These are phyloP conservation scores for Rhagium mordax DNA, from an alignment of 2,888 invertebrate species.

Conservation along the genomic window DNA sequence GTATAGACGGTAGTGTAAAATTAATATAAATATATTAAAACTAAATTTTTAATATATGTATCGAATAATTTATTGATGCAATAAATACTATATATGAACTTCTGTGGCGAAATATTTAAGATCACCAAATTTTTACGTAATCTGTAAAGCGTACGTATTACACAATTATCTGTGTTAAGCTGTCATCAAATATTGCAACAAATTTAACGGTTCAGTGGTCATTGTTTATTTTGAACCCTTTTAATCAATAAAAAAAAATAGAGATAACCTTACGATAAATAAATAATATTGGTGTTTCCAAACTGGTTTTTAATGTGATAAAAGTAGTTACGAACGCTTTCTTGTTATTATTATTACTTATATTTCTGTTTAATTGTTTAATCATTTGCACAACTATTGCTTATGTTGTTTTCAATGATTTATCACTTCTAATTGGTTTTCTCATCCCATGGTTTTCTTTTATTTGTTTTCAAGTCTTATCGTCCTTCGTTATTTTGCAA, in stretches of 20 bases:
- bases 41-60: no score
- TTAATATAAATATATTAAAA: no score
- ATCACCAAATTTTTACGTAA: no score
- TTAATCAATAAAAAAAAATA: no score
- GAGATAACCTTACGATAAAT: background rate
- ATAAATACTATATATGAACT: no score
- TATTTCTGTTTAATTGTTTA: background rate
- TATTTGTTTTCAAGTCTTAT: background rate
- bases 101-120: no score
- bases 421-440: background rate
- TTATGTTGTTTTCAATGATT: background rate
- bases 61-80: no score
- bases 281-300: background rate
- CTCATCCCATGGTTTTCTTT: background rate
- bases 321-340: background rate
- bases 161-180: no score
- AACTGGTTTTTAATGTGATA: background rate
- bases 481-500: background rate
- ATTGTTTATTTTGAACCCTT: no score
- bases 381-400: background rate
- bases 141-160: no score
- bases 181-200: background rate
- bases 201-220: background rate
- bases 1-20: no score
- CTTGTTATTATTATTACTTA: background rate